A percentile compares a stretch with the other conserved stretches of the same genome.
Evolutionary conservation across 2,888 invertebrate genomes (phyloP).

Genomic region (Coenonympha arcania): DNA sequence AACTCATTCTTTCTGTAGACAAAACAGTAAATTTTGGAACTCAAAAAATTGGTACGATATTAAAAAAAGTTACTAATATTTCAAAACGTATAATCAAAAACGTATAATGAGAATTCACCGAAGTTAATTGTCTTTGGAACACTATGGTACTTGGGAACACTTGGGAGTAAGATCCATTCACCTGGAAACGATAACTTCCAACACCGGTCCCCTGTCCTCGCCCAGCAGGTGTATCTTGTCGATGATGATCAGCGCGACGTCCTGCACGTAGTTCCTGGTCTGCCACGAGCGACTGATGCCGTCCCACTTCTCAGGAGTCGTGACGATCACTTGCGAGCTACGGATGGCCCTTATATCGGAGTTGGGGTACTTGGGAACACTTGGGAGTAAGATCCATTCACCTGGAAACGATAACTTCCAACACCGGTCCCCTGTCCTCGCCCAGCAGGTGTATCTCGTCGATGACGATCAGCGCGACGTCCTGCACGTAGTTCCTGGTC

Average conservation of each 20-base stretch:
- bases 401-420: constrained; percentile 97
- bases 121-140: too few relatives aligned
- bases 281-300: constrained; percentile 99
- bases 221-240: constrained; percentile 99
- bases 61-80: too few relatives aligned
- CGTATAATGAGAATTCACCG: too few relatives aligned
- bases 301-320: constrained; percentile 99
- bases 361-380: constrained; percentile 71
- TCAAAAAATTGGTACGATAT: too few relatives aligned
- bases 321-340: constrained; percentile 93
- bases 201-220: constrained; percentile 88
- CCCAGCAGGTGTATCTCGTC: constrained; percentile 99
- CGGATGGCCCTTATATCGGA: constrained; percentile 90
- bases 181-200: constrained; percentile 97
- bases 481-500: constrained; percentile 96
- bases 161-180: constrained; percentile 32
- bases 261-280: constrained; percentile 96
- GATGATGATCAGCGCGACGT: constrained; percentile 93
- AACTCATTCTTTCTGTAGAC: too few relatives aligned
- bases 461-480: constrained; percentile 93
- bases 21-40: too few relatives aligned
- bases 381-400: constrained; percentile 32
- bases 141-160: constrained; percentile 52
- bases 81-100: too few relatives aligned
- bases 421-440: constrained; percentile 88